Percentiles rank a stretch among this genome's conserved stretches.
Conservation (phyloP, 35 echinoderm and acorn worm genomes). For the Chiridota heheva region DNA sequence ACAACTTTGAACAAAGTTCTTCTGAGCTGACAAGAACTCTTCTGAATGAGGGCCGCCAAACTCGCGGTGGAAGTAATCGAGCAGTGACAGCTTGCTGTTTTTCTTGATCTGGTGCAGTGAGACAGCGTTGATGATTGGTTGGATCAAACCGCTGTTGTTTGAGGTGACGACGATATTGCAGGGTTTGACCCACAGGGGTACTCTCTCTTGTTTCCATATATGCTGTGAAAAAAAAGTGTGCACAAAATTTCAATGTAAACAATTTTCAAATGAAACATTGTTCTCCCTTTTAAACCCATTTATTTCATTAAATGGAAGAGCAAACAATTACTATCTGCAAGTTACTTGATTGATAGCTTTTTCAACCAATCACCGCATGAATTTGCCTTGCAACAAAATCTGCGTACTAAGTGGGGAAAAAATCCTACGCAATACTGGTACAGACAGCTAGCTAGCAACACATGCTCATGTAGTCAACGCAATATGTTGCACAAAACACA, state of each 20-base stretch:
- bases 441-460: no score
- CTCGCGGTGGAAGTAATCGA: constrained; percentile 83
- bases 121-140: constrained; percentile 96
- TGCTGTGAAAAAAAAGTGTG: constrained; percentile 38
- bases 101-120: constrained; percentile 98
- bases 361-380: no score
- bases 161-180: constrained; percentile 96
- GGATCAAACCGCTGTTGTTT: constrained; percentile 91
- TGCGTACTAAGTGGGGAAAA: no score
- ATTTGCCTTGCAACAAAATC: no score
- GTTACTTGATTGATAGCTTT: no score
- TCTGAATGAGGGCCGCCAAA: constrained; percentile 92
- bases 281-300: not conserved
- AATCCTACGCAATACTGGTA: no score
- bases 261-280: not conserved
- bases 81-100: constrained; percentile 89
- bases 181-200: constrained; percentile 91
- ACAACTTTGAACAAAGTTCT: constrained; percentile 96
- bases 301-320: not conserved
- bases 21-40: constrained; percentile 86
- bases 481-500: no score
- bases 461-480: no score
- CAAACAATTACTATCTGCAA: no score
- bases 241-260: not conserved
- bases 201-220: constrained; percentile 86